Percentiles rank a stretch among this genome's conserved stretches.
Evolutionary conservation across 1,140 invertebrate species (phyloP).

Genomic region (Chymomyza costata): DNA sequence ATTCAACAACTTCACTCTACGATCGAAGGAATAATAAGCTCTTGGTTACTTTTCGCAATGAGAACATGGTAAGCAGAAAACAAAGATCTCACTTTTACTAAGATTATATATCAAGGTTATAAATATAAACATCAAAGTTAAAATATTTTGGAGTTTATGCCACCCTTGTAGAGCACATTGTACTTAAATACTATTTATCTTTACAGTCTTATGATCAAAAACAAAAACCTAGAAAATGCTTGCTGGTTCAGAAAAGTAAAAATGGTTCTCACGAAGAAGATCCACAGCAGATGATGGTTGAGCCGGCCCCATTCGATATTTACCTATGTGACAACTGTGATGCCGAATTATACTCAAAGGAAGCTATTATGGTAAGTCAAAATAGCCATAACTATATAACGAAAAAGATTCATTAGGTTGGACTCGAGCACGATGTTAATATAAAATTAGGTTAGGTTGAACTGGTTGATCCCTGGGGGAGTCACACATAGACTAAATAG

Average conservation of each 20-base stretch:
- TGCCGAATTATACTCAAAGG: conserved; percentile 78
- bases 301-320: conserved; percentile 79
- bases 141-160: too few species aligned
- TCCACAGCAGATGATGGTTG: conserved; percentile 76
- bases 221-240: conserved; percentile 60
- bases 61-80: conserved; percentile 80
- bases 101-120: too few species aligned
- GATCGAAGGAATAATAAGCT: conserved; percentile 80
- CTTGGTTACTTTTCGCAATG: conserved; percentile 84
- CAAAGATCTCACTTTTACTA: too few species aligned
- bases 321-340: conserved; percentile 86
- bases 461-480: too few species aligned
- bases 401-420: too few species aligned
- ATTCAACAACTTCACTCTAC: conserved; percentile 84
- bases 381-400: too few species aligned
- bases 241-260: conserved; percentile 61
- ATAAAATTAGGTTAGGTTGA: too few species aligned
- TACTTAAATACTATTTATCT: too few species aligned
- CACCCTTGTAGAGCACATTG: too few species aligned
- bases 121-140: background rate
- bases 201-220: conserved; percentile 72
- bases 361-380: conserved; percentile 77
- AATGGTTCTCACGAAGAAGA: conserved; percentile 72
- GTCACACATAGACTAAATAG: too few species aligned
- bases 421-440: too few species aligned